A percentile compares a stretch with the other conserved stretches of the same genome.
phyloP scores from a whole-genome alignment of 2,113 vertebrate species.

The Phrynocephalus versicolor region DNA sequence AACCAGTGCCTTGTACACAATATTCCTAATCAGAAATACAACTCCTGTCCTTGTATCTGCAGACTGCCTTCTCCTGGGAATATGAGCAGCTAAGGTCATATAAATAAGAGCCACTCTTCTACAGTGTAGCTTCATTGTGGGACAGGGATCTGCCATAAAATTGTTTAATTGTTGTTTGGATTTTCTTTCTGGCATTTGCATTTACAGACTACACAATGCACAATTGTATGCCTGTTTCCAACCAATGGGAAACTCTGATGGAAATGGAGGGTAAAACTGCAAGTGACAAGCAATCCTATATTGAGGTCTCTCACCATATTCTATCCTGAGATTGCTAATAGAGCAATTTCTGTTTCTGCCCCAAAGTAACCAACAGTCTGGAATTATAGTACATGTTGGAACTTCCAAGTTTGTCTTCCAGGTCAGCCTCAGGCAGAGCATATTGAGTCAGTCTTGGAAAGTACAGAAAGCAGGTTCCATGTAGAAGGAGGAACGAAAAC shows the following conservation, averaged over 20 bases:
- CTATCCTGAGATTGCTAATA: neutral
- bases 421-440: neutral
- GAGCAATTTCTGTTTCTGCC: neutral
- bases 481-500: neutral
- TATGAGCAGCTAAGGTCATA: slow-evolving; percentile 1
- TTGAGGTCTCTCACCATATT: neutral
- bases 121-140: neutral
- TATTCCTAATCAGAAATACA: neutral
- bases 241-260: neutral
- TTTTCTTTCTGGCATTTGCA: slow-evolving; percentile 26
- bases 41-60: neutral
- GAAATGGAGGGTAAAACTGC: neutral
- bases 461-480: neutral
- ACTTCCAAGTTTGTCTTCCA: neutral
- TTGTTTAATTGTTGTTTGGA: neutral
- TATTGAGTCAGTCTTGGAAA: neutral
- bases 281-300: neutral
- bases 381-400: neutral
- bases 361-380: neutral
- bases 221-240: neutral
- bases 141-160: neutral
- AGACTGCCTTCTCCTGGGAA: neutral
- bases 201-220: neutral
- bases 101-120: neutral
- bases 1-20: neutral